These are phyloP conservation scores for Hippocampus guttulatus DNA, from an alignment of 2,113 vertebrate species.

Conservation along the genomic window DNA sequence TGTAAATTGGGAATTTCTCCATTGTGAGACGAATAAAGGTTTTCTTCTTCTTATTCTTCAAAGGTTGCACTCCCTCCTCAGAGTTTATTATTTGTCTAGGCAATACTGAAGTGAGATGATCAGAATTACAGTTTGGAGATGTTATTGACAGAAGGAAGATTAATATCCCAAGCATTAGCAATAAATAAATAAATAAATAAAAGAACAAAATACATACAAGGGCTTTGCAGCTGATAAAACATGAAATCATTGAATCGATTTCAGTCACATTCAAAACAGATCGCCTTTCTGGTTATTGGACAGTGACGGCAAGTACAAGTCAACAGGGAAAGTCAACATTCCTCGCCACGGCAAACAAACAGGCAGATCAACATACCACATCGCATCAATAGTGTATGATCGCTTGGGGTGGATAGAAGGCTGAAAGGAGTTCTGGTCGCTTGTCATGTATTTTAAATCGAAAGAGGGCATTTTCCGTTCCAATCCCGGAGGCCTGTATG, in stretches of 20 bases:
- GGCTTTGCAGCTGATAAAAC: neutral
- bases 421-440: neutral
- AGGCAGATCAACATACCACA: neutral
- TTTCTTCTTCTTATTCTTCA: neutral
- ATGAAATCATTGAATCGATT: neutral
- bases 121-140: neutral
- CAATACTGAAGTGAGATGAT: neutral
- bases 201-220: neutral
- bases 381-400: neutral
- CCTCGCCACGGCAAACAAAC: conserved; percentile 10
- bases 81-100: too few species aligned
- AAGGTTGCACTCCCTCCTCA: too few species aligned
- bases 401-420: neutral
- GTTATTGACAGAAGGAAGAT: neutral
- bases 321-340: conserved; percentile 1
- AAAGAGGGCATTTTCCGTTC: neutral
- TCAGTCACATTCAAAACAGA: neutral
- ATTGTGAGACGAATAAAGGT: too few species aligned
- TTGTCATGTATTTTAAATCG: neutral
- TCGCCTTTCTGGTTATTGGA: conserved; percentile 4
- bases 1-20: too few species aligned
- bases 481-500: neutral
- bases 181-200: too few species aligned
- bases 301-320: conserved; percentile 3
- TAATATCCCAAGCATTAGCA: neutral